Evolutionary conservation across 1,140 invertebrate species (phyloP), one percentile per base, ranked within the genome.

Genomic region (Trinorchestia longiramus): DNA sequence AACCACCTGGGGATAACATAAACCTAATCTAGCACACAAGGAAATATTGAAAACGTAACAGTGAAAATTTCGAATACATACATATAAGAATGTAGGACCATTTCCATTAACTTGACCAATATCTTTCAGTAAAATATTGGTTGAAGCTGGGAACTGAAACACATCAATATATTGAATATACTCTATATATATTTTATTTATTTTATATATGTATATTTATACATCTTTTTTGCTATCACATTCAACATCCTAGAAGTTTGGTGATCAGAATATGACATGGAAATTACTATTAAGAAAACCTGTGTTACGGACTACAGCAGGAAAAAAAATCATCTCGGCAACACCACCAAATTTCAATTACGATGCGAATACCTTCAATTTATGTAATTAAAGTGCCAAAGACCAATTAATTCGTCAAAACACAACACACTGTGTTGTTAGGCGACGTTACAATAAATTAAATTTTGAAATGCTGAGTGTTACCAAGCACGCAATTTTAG

Each of bases 141-240:
- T 19, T 90, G 15, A 43, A 43, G 88, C 41, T 42, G 88, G 88
- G 88, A 11, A 90, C 15, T 77, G 88, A 41, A 94, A 94, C 41
- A 47, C 44, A 47, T 36, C 44, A 45, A 45, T 94, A 94, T 94
- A 94, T 94, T 43, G 92, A 94, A 94, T 94, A 94, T 94, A 94
- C 92, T 90, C 88, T 94, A 94, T 94, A 94, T 94, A 94, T 94
- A 94, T 94, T 94, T 94, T 45, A 77, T 77, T 77, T 36, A 19
- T 36, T 94, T 94, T 43, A 94, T 94, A 43, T 94, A 94, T 94
- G 43, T 94, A 94, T 94, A 94, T 94, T 94, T 94, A 94, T 94
- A 94, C 92, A 94, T 94, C 90, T 92, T 42, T 28, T 47, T 94
- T 45, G 40, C 92, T 94, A 94, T 94, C 92, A 94, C 92, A 94